Conservation (phyloP, 2,113 vertebrate genomes). For the Nothobranchius kuhntae region DNA sequence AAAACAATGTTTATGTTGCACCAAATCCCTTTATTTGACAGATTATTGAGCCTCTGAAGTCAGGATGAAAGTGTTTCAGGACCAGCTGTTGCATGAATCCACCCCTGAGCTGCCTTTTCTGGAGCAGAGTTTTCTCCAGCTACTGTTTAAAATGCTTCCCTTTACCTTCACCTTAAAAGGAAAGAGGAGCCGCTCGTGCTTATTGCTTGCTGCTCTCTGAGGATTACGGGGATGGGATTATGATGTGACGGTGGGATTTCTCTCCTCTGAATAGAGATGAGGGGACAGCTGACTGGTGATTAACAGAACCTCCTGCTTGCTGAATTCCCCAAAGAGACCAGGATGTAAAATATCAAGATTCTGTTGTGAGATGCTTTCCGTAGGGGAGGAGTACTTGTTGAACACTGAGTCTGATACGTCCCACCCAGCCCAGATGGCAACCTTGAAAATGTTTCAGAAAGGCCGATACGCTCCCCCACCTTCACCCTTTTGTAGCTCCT, state of each 20-base stretch:
- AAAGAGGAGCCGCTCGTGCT: constrained; percentile 11
- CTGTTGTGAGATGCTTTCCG: constrained; percentile 10
- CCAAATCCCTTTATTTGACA: too few relatives aligned
- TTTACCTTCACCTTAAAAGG: constrained; percentile 22
- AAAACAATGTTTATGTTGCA: too few relatives aligned
- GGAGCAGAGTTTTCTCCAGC: background rate
- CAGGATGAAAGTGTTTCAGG: background rate
- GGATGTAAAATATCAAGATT: constrained; percentile 26
- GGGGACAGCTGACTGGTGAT: constrained; percentile 32
- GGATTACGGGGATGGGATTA: constrained; percentile 74
- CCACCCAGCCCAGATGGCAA: constrained; percentile 65
- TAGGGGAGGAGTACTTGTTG: constrained; percentile 11
- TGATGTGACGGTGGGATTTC: constrained; percentile 40
- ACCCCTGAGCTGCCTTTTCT: background rate
- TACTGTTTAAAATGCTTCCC: constrained; percentile 9
- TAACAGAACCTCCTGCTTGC: constrained; percentile 24
- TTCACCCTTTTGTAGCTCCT: constrained; percentile 12
- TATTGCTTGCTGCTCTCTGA: constrained; percentile 37
- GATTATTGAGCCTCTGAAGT: background rate
- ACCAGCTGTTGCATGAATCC: background rate
- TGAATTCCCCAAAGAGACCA: constrained; percentile 19
- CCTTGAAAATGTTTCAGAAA: constrained; percentile 68
- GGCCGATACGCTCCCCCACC: constrained; percentile 21
- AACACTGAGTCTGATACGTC: constrained; percentile 47
- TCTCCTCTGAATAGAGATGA: constrained; percentile 35